These are phyloP conservation scores for Actinostola sp. DNA, from an alignment of 92 coral and sea anemone genomes.

Conservation along the genomic window DNA sequence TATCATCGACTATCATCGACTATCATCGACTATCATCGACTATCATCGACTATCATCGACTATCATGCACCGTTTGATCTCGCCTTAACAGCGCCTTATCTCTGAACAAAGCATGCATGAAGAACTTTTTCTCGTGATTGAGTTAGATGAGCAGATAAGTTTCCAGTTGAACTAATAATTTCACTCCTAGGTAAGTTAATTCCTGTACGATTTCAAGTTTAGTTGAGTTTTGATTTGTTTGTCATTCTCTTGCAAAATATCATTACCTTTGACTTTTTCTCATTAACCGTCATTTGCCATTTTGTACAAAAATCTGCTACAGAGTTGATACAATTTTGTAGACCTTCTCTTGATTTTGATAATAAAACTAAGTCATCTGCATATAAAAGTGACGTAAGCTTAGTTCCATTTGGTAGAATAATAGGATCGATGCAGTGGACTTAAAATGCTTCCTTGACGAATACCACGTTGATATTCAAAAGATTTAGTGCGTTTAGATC, in stretches of 20 bases:
- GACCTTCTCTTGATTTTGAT: too few relatives aligned
- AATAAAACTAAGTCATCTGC: conserved; percentile 32
- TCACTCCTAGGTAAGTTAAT: conserved; percentile 36
- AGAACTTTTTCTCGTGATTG: conserved; percentile 12
- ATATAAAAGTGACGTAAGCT: conserved; percentile 11
- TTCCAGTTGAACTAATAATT: conserved; percentile 14
- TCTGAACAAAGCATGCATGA: background rate
- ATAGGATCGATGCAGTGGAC: conserved; percentile 12
- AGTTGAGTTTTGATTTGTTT: background rate
- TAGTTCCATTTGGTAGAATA: too few relatives aligned
- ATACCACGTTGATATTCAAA: conserved; percentile 1
- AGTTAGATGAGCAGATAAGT: conserved; percentile 11
- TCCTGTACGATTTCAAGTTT: conserved; percentile 8
- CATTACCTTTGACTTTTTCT: conserved; percentile 13
- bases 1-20: too few relatives aligned
- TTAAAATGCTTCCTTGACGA: conserved; percentile 3
- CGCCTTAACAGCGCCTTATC: too few relatives aligned
- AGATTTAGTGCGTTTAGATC: background rate
- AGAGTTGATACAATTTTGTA: too few relatives aligned
- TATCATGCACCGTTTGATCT: too few relatives aligned
- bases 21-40: too few relatives aligned
- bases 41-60: too few relatives aligned
- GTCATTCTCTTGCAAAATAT: conserved; percentile 1
- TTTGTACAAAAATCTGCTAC: too few relatives aligned
- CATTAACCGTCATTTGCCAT: too few relatives aligned